Percentiles rank a stretch among this genome's conserved stretches.
These are phyloP conservation scores for Yoshiicerus persimilis DNA, from an alignment of 1,140 invertebrate species.

Conservation along the genomic window DNA sequence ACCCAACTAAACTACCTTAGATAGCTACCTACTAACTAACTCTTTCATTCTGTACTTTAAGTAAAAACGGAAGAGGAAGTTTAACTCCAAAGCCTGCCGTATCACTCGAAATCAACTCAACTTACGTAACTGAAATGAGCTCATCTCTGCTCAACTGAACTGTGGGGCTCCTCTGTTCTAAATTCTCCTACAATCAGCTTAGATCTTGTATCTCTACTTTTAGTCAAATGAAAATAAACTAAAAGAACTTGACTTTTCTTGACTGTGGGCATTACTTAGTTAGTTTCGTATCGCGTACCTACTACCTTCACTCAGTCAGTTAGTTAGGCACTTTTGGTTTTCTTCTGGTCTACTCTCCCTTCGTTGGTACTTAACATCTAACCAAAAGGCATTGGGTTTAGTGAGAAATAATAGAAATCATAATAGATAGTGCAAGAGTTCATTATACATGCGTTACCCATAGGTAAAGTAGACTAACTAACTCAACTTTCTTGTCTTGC, in stretches of 20 bases:
- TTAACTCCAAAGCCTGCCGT: slow-evolving; percentile 18
- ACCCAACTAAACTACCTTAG: not conserved
- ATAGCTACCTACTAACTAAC: not conserved
- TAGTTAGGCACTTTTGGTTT: not conserved
- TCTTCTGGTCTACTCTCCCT: not conserved
- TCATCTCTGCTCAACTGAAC: not conserved
- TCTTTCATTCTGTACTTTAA: not conserved
- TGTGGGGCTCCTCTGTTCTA: not conserved
- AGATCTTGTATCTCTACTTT: not conserved
- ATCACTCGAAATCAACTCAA: slow-evolving; percentile 9
- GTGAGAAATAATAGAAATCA: not conserved
- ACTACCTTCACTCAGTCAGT: not conserved
- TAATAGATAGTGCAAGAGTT: not conserved
- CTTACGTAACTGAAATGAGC: slow-evolving; percentile 12
- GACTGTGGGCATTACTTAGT: not conserved
- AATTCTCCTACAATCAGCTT: slow-evolving; percentile 8
- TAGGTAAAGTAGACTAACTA: not conserved
- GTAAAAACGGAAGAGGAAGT: slow-evolving; percentile 1
- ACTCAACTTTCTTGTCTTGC: not conserved
- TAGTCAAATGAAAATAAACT: not conserved
- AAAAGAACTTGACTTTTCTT: slow-evolving; percentile 1
- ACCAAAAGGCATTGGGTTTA: not conserved
- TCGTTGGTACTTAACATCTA: not conserved
- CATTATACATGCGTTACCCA: not conserved
- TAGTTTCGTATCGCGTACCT: not conserved